Base-by-base conservation (phyloP, 1,140 invertebrate genomes). In the Hypothenemus hampei region DNA sequence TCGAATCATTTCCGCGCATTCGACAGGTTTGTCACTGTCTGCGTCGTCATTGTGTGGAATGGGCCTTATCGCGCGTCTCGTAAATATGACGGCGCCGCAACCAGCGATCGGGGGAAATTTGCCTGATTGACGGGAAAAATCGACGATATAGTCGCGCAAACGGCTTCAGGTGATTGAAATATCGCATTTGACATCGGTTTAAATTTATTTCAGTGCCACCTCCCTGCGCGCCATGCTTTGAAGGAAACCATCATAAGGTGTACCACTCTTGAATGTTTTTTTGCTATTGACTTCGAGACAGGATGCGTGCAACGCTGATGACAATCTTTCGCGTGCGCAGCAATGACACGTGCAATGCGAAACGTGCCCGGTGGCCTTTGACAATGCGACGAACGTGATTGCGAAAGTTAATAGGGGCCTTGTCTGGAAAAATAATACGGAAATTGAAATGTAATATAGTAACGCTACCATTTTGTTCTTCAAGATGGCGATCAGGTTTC, bases 1-100 rank as follows among this genome's bases (percentile, higher is more conserved):
- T 48, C 53, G 45, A 48, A 56, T 56, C 53, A 48, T 56, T 56
- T 56, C 53, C 53, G 53, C 21, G 44, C 53, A 56, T 56, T 56
- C 53, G 53, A 56, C 53, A 56, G 53, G 53, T 56, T 56, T 56
- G 53, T 56, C 53, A 56, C 53, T 56, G 53, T 56, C 53, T 56
- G 45, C 44, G 53, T 35, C 26, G 45, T 48, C 44, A 48, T 56
- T 48, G 44, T 56, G 53, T 24, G 13, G 36, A 48, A 41, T 15
- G 53, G 40, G 44, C 53, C 53, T 56, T 56, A 56, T 56, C 53
- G 53, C 35, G 3, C 21, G 51, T 54, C 51, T 54, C 51, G 44
- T 56, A 56, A 56, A 56, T 56, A 56, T 56, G 53, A 40, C 45
- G 44, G 20, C 23, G 35, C 21, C 7, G 10, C 7, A 8, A 16